Evolutionary conservation across 2,113 vertebrate species (phyloP).

Genomic region (Fulmarus glacialis): DNA sequence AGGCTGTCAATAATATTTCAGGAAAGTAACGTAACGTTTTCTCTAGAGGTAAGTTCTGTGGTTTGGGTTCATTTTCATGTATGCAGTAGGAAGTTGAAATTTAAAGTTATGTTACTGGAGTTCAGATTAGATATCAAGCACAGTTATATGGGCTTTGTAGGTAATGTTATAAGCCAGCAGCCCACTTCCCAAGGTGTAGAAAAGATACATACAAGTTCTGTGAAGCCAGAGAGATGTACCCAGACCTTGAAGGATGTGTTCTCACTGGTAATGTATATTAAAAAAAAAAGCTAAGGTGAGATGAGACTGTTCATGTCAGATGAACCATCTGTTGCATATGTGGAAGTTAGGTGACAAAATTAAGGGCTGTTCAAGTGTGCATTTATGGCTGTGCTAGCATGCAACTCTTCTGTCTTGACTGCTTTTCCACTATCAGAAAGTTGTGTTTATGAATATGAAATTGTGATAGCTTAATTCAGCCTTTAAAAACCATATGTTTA

Average conservation of each 20-base stretch:
- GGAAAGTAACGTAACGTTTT: neutral
- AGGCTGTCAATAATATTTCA: neutral
- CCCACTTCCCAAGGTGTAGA: neutral
- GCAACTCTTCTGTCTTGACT: neutral
- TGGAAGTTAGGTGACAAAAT: neutral
- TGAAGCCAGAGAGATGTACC: neutral
- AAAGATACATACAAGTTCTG: neutral
- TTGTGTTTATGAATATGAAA: neutral
- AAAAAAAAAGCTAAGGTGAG: neutral
- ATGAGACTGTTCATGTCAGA: neutral
- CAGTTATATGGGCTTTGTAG: neutral
- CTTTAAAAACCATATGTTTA: neutral
- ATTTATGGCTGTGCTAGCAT: neutral
- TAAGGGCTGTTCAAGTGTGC: neutral
- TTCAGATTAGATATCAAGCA: neutral
- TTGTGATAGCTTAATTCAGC: neutral
- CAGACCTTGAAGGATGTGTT: neutral
- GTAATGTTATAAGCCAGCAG: neutral
- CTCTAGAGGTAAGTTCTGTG: neutral
- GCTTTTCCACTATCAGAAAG: neutral
- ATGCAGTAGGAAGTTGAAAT: neutral
- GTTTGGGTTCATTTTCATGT: neutral
- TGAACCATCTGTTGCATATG: neutral
- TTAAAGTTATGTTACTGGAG: neutral
- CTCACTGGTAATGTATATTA: neutral